Percentiles rank a stretch among this genome's conserved stretches.
Conservation (phyloP, 2,888 invertebrate genomes). For the Brenthis daphne region DNA sequence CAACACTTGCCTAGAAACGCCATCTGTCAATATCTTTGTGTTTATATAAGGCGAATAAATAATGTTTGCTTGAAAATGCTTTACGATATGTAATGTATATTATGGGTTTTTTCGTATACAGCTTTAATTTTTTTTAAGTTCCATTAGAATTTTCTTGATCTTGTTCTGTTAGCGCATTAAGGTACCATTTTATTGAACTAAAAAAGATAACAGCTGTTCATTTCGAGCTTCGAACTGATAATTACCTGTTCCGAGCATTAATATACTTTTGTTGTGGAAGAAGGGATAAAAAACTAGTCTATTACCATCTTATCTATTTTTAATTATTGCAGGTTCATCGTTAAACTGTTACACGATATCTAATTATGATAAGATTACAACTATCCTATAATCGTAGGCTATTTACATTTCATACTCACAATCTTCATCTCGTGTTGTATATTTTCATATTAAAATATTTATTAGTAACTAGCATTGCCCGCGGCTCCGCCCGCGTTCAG, state of each 20-base stretch:
- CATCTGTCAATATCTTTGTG: constrained; percentile 37
- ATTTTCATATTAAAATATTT: too few species aligned
- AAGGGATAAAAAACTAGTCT: constrained; percentile 1
- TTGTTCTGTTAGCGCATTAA: background rate
- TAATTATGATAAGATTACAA: background rate
- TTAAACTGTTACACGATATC: constrained; percentile 21
- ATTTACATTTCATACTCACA: too few species aligned
- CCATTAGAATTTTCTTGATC: background rate
- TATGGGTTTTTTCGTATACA: background rate
- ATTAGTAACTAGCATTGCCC: too few species aligned
- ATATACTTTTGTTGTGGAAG: background rate
- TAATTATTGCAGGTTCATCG: constrained; percentile 26
- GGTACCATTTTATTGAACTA: background rate
- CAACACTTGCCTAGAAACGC: constrained; percentile 36
- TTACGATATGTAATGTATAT: constrained; percentile 1
- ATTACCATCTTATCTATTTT: background rate
- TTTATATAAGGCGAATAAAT: constrained; percentile 30
- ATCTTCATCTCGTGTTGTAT: too few species aligned
- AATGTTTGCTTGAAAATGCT: constrained; percentile 25
- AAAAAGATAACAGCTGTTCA: background rate
- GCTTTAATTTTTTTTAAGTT: background rate
- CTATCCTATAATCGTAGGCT: background rate
- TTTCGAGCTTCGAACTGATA: background rate
- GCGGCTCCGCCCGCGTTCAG: too few species aligned
- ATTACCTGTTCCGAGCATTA: background rate